phyloP scores from a whole-genome alignment of 1,140 invertebrate species.

The Ridgeia piscesae region DNA sequence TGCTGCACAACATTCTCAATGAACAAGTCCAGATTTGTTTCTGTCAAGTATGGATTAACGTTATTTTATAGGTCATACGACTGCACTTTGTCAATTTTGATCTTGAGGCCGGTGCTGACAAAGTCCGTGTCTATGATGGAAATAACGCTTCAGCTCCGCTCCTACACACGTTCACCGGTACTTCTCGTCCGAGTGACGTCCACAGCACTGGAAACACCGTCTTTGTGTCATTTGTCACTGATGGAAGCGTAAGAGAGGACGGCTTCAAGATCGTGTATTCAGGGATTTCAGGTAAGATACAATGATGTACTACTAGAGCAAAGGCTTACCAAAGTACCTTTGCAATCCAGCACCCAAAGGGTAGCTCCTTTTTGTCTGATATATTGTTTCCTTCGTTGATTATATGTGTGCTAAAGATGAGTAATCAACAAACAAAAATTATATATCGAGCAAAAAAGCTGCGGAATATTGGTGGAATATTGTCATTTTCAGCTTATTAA shows the following conservation, averaged over 20 bases:
- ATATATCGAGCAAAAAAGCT: too few relatives aligned
- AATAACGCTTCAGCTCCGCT: not conserved
- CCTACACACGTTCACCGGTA: not conserved
- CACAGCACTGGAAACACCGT: not conserved
- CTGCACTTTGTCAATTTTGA: not conserved
- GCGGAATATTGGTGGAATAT: too few relatives aligned
- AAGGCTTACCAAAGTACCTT: too few relatives aligned
- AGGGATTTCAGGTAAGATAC: not conserved
- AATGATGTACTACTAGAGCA: too few relatives aligned
- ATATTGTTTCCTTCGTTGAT: too few relatives aligned
- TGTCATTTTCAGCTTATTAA: too few relatives aligned
- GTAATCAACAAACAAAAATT: too few relatives aligned
- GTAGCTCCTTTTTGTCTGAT: too few relatives aligned
- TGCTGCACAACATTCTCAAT: too few relatives aligned
- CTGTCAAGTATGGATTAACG: not conserved
- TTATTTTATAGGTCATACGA: not conserved
- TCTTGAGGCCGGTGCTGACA: not conserved
- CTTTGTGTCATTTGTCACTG: not conserved
- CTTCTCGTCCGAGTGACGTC: not conserved
- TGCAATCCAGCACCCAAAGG: too few relatives aligned
- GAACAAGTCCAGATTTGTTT: too few relatives aligned
- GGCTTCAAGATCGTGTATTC: not conserved
- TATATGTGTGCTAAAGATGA: too few relatives aligned
- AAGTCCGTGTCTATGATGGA: not conserved
- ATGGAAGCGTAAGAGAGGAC: not conserved